A percentile compares a stretch with the other conserved stretches of the same genome.
Conservation (phyloP, 1,140 invertebrate species). For the Platorchestia sp. region DNA sequence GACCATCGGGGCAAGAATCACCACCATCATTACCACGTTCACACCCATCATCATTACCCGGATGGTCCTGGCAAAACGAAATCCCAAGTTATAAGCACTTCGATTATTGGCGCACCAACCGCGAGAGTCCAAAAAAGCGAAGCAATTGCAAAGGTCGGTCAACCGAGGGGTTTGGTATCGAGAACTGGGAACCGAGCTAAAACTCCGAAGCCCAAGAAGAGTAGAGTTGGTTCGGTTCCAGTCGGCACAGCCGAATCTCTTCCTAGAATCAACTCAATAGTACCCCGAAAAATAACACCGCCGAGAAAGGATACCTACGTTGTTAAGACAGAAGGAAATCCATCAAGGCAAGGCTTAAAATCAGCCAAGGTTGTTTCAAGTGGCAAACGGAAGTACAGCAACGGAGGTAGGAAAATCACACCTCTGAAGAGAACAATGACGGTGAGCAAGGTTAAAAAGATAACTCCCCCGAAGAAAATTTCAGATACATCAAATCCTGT, state of each 20-base stretch:
- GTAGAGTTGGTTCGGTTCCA: not conserved
- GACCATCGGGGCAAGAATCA: not conserved
- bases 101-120: not conserved
- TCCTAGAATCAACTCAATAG: not conserved
- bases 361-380: slow-evolving; percentile 13
- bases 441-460: not conserved
- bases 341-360: slow-evolving; percentile 4
- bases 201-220: not conserved
- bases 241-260: not conserved
- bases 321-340: not conserved
- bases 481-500: slow-evolving; percentile 14
- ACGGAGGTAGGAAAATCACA: slow-evolving; percentile 29
- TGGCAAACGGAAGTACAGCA: slow-evolving; percentile 17
- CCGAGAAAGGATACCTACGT: not conserved
- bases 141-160: not conserved
- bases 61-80: not conserved
- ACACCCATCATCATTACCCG: slow-evolving; percentile 36
- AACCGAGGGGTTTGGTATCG: not conserved
- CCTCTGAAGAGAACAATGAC: slow-evolving; percentile 13
- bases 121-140: not conserved
- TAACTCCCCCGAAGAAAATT: slow-evolving; percentile 22
- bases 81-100: not conserved
- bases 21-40: slow-evolving; percentile 39
- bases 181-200: not conserved
- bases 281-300: not conserved